phyloP scores from a whole-genome alignment of 2,888 invertebrate species.

The Neoitamus cyanurus region DNA sequence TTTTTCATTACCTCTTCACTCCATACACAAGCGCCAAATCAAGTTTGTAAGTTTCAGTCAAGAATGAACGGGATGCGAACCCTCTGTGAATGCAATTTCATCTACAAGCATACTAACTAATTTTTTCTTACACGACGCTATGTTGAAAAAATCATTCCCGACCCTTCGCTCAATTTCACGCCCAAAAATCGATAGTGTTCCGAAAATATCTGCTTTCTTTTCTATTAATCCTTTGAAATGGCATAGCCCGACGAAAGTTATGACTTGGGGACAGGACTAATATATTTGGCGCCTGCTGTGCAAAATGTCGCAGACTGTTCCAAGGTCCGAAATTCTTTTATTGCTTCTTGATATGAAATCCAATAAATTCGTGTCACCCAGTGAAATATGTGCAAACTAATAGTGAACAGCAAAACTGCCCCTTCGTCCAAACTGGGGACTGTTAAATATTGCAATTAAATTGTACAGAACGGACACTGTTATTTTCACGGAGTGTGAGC shows the following conservation, averaged over 20 bases:
- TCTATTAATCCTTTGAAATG: not conserved
- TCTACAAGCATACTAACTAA: too few relatives aligned
- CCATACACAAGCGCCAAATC: too few relatives aligned
- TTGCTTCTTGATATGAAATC: constrained; percentile 26
- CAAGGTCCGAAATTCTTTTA: constrained; percentile 25
- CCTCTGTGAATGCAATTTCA: too few relatives aligned
- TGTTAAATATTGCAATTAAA: not conserved
- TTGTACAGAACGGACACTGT: not conserved
- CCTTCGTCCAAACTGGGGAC: not conserved
- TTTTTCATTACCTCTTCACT: too few relatives aligned
- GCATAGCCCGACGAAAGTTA: not conserved
- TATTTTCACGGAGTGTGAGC: not conserved
- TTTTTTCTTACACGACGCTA: too few relatives aligned
- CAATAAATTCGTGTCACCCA: constrained; percentile 12
- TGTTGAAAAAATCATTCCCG: not conserved
- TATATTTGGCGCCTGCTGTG: constrained; percentile 40
- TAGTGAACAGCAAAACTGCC: not conserved
- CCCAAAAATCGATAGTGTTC: not conserved
- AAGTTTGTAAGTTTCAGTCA: too few relatives aligned
- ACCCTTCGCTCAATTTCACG: not conserved
- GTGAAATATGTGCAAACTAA: constrained; percentile 5
- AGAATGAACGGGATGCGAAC: too few relatives aligned
- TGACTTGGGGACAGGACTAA: constrained; percentile 17
- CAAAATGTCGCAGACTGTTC: constrained; percentile 22
- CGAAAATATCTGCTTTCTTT: not conserved